Evolutionary conservation across 2,113 vertebrate genomes (phyloP).

Genomic region (Colinus virginianus): DNA sequence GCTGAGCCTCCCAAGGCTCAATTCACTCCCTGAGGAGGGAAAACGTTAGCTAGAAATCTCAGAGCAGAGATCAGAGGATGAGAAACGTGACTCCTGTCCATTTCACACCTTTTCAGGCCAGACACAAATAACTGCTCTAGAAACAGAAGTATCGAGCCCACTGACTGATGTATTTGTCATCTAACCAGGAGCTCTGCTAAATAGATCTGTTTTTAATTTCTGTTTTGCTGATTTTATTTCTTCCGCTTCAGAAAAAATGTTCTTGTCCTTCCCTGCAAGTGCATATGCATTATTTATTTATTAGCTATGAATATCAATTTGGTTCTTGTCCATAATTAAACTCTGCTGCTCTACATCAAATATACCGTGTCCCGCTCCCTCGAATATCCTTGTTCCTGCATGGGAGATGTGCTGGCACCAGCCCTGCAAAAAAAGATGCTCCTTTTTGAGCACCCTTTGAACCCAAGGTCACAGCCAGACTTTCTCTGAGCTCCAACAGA

Average conservation of each 20-base stretch:
- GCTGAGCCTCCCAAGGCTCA: not conserved
- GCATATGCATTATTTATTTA: conserved; percentile 70
- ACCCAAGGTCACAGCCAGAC: not conserved
- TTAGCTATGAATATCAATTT: conserved; percentile 59
- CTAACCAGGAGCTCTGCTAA: conserved; percentile 15
- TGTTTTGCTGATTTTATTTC: conserved; percentile 67
- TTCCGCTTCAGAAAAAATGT: conserved; percentile 56
- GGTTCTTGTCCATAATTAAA: conserved; percentile 64
- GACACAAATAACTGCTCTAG: not conserved
- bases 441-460: not conserved
- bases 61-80: not conserved
- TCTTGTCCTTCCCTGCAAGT: conserved; percentile 36
- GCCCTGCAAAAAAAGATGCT: not conserved
- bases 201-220: conserved; percentile 60
- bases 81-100: not conserved
- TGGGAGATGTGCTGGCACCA: not conserved
- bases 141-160: not conserved
- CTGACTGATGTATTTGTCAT: not conserved
- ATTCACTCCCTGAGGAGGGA: not conserved
- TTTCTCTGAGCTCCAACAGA: not conserved
- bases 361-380: not conserved
- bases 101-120: not conserved
- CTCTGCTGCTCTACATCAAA: conserved; percentile 2
- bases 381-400: fast-evolving
- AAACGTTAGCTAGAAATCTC: not conserved